Evolutionary conservation across 2,113 vertebrate species (phyloP), one percentile per base, ranked within the genome.

Genomic region (Engystomops pustulosus): DNA sequence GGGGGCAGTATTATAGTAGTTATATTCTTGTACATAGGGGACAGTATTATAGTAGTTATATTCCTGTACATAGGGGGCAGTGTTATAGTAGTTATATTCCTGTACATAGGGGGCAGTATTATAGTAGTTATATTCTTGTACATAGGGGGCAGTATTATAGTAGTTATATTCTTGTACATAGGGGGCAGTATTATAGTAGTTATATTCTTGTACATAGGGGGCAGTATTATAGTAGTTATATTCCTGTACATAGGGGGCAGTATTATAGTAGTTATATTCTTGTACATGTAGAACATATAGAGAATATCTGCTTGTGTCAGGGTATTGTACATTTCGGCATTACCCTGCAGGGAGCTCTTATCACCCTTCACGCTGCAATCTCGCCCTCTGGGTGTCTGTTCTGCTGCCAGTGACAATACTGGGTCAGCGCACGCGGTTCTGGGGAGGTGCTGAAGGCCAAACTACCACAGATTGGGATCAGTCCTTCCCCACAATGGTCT

Each of bases 371-470:
- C 4, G 38, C 38, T 41, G 8, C 8, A 41, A 41, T 41, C 38
- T 41, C 38, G 8, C 38, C 4, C 86, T 88, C 87, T 34, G 34
- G 0, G 0, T 4, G 0, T 95, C 93, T 95, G 94, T 94, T 91
- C 91, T 68, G 4, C 67, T 87, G 93, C 95, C 95, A 96, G 94
- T 84, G 90, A 89, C 95, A 96, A 95, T 89, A 93, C 25, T 38
- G 86, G 88, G 86, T 90, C 89, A 90, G 92, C 85, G 88, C 87
- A 87, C 7, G 65, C 75, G 85, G 76, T 79, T 87, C 58, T 0
- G 89, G 80, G 87, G 94, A 51, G 88, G 93, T 88, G 41, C 81
- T 68, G 87, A 88, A 86, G 90, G 90, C 83, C 20, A 30, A 86
- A 87, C 91, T 89, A 70, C 89, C 27, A 89, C 91, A 93, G 93